These are phyloP conservation scores for Drosophila paramelanica DNA, from an alignment of 2,888 invertebrate species.

Conservation along the genomic window DNA sequence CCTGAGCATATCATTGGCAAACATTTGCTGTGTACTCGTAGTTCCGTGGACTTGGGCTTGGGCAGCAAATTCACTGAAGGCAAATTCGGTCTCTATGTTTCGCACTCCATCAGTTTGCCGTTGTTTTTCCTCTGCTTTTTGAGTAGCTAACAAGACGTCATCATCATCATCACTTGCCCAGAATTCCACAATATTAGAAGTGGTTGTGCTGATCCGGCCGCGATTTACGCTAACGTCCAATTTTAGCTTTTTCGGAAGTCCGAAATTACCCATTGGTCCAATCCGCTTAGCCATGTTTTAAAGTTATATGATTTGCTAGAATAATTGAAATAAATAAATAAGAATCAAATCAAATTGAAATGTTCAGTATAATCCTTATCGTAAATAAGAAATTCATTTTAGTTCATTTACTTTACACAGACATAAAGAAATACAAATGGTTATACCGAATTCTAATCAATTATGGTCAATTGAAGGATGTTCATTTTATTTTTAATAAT, in stretches of 20 bases:
- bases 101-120: constrained; percentile 6
- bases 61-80: constrained; percentile 78
- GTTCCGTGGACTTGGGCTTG: constrained; percentile 55
- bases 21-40: constrained; percentile 78
- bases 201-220: constrained; percentile 27
- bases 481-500: too few species aligned
- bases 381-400: too few species aligned
- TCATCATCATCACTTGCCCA: constrained; percentile 84
- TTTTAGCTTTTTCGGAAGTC: constrained; percentile 79
- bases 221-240: constrained; percentile 75
- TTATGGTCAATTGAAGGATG: too few species aligned
- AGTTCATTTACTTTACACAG: neutral
- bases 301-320: too few species aligned
- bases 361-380: too few species aligned
- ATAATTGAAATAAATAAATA: too few species aligned
- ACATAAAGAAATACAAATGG: too few species aligned
- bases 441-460: too few species aligned
- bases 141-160: constrained; percentile 82
- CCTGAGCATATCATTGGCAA: constrained; percentile 1
- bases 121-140: constrained; percentile 77
- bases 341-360: too few species aligned
- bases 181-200: constrained; percentile 58
- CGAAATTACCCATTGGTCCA: constrained; percentile 75
- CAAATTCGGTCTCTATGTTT: constrained; percentile 64
- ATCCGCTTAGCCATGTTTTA: constrained; percentile 77